Evolutionary conservation across 2,888 invertebrate genomes (phyloP).

Genomic region (Ashinkailepas kermadecensis): DNA sequence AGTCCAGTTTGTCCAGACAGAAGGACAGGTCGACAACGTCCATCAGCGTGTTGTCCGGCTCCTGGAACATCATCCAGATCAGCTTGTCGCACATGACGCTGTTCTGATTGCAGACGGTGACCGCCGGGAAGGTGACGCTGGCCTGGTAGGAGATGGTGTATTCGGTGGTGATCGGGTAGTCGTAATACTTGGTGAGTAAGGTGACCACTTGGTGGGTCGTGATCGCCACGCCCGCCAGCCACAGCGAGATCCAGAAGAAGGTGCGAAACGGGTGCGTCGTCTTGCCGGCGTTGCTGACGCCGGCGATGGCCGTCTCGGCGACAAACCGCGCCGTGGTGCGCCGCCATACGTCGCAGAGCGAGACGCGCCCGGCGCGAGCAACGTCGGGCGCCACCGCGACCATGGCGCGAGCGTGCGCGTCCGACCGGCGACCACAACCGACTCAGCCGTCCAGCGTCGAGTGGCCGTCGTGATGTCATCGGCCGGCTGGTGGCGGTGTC

Average conservation of each 20-base stretch:
- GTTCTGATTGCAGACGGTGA: conserved; percentile 17
- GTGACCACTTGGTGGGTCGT: not conserved
- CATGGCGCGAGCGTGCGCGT: no score
- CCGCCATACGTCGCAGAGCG: conserved; percentile 2
- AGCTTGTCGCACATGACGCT: conserved; percentile 1
- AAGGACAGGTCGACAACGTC: no score
- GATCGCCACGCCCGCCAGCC: not conserved
- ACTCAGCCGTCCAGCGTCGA: no score
- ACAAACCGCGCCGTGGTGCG: not conserved
- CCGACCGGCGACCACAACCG: no score
- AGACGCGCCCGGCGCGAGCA: not conserved
- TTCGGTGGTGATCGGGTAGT: not conserved
- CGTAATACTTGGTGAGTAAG: not conserved
- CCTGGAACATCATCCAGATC: not conserved
- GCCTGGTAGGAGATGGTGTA: not conserved
- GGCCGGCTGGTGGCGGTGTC: no score
- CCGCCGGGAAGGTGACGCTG: not conserved
- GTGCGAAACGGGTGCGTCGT: not conserved
- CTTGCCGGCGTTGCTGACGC: not conserved
- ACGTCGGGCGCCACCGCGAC: no score
- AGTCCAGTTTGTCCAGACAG: not conserved
- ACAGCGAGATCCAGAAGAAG: not conserved
- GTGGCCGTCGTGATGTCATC: no score
- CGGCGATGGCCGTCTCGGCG: not conserved
- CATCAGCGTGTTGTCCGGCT: not conserved